Percentiles rank a stretch among this genome's conserved stretches.
These are phyloP conservation scores for Limosa lapponica DNA, from an alignment of 2,797 vertebrate species.

Conservation along the genomic window DNA sequence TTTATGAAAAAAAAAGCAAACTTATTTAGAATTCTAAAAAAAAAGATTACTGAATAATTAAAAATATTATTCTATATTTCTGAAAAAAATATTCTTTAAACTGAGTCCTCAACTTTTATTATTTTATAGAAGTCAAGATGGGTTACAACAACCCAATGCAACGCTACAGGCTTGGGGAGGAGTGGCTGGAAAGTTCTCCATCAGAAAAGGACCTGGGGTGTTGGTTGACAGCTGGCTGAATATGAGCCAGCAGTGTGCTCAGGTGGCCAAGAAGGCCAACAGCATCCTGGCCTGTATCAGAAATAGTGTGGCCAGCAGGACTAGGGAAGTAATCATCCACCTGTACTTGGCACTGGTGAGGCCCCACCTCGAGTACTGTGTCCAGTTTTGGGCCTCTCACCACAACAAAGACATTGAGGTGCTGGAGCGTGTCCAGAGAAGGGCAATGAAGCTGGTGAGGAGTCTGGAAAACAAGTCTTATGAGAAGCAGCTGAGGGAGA, in stretches of 20 bases:
- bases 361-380: background rate
- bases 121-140: background rate
- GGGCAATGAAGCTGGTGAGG: background rate
- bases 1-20: background rate
- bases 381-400: background rate
- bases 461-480: background rate
- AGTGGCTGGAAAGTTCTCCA: background rate
- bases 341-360: background rate
- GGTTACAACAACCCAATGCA: background rate
- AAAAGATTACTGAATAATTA: background rate
- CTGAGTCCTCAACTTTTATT: background rate
- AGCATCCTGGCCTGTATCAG: background rate
- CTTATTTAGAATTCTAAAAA: background rate
- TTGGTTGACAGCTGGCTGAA: background rate
- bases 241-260: background rate
- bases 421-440: background rate
- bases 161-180: background rate
- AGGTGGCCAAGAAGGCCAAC: background rate
- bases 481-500: background rate
- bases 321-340: background rate
- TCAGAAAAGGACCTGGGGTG: background rate
- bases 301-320: background rate
- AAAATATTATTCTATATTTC: background rate
- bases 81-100: background rate
- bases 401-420: background rate